Evolutionary conservation across 2,113 vertebrate species (phyloP).

Genomic region (Kobus ellipsiprymnus): DNA sequence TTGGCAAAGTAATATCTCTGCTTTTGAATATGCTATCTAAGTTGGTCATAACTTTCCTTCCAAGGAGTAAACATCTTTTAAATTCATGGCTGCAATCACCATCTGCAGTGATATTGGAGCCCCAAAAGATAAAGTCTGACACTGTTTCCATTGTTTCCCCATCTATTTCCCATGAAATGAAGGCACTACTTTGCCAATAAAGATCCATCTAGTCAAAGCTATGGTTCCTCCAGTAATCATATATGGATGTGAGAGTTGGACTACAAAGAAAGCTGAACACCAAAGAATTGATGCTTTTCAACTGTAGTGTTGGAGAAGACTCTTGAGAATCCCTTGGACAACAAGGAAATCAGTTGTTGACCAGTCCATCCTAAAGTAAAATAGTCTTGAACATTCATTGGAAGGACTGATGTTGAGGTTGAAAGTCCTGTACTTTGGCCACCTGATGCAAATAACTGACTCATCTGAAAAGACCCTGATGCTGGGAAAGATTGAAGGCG

Average conservation of each 20-base stretch:
- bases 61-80: too few species aligned
- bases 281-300: background rate
- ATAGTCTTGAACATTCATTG: background rate
- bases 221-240: background rate
- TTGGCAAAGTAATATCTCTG: too few species aligned
- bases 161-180: too few species aligned
- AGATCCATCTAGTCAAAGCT: background rate
- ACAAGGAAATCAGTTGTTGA: background rate
- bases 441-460: background rate
- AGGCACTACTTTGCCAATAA: background rate
- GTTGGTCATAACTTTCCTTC: too few species aligned
- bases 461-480: background rate
- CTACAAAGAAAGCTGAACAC: background rate
- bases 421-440: background rate
- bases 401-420: background rate
- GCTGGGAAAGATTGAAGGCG: background rate
- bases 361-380: background rate
- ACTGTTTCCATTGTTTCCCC: too few species aligned
- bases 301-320: background rate
- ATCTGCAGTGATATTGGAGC: too few species aligned
- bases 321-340: background rate
- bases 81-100: too few species aligned
- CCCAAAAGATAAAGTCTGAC: too few species aligned
- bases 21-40: too few species aligned
- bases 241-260: background rate